These are phyloP conservation scores for Hemistola chrysoprasaria DNA, from an alignment of 2,888 invertebrate species.

Conservation along the genomic window DNA sequence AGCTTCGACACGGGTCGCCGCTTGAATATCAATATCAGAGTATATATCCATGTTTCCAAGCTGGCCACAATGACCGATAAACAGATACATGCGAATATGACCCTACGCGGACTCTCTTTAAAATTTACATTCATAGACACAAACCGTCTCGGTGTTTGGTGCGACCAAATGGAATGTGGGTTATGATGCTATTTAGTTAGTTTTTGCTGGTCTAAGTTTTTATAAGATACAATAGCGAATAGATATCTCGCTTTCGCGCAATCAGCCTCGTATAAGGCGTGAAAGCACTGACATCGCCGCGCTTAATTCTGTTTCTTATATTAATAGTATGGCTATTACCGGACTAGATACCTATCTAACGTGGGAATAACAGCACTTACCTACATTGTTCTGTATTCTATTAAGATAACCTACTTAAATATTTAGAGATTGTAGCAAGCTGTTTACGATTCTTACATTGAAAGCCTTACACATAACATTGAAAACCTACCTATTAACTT, in stretches of 20 bases:
- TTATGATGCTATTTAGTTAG: constrained; percentile 78
- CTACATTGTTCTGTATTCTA: constrained; percentile 17
- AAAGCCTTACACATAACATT: not conserved
- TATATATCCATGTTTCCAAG: constrained; percentile 62
- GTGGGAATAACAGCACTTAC: constrained; percentile 40
- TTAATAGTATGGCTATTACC: constrained; percentile 49
- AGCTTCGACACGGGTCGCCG: constrained; percentile 61
- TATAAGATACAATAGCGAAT: constrained; percentile 55
- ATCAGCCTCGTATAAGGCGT: constrained; percentile 74
- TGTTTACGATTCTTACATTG: not conserved
- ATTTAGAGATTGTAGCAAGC: not conserved
- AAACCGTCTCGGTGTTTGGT: constrained; percentile 52
- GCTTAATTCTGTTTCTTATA: constrained; percentile 60
- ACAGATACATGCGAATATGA: constrained; percentile 74
- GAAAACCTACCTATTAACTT: not conserved
- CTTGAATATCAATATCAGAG: constrained; percentile 78
- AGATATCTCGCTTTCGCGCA: constrained; percentile 75
- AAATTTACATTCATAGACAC: constrained; percentile 71
- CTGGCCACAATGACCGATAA: constrained; percentile 75
- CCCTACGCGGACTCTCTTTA: constrained; percentile 68
- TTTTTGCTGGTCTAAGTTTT: constrained; percentile 73
- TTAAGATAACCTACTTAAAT: not conserved
- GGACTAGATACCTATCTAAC: constrained; percentile 37
- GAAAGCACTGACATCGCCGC: constrained; percentile 75
- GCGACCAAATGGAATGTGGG: constrained; percentile 75